Evolutionary conservation across 2,797 vertebrate species (phyloP).

Genomic region (Parotocinclus haroldoi): DNA sequence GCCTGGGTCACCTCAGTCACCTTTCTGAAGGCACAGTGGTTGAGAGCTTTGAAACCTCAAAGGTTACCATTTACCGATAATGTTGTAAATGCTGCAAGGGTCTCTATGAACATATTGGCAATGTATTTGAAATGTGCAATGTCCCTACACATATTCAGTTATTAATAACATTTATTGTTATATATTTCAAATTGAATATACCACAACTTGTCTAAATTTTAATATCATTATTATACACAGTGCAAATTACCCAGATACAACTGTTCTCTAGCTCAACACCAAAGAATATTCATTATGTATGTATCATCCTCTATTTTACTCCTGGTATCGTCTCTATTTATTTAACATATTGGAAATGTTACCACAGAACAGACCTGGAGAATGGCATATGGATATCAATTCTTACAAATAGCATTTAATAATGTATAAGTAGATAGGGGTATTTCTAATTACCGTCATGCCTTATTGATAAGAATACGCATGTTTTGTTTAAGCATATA

Average conservation of each 20-base stretch:
- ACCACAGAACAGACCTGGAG: too few species aligned
- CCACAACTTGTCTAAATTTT: too few species aligned
- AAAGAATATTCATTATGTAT: conserved; percentile 39
- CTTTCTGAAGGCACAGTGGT: background rate
- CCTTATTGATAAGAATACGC: background rate
- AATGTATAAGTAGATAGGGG: background rate
- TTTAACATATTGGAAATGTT: too few species aligned
- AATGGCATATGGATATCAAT: too few species aligned
- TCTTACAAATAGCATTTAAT: background rate
- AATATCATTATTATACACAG: too few species aligned
- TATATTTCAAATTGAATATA: too few species aligned
- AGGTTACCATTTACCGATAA: background rate
- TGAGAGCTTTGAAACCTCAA: background rate
- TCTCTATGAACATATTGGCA: too few species aligned
- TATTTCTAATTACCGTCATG: too few species aligned
- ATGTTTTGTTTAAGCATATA: background rate
- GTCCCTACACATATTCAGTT: too few species aligned
- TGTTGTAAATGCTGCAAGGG: too few species aligned
- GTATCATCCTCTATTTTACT: conserved; percentile 2
- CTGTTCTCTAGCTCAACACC: conserved; percentile 24
- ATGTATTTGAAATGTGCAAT: too few species aligned
- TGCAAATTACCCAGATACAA: background rate
- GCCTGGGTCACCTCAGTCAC: background rate
- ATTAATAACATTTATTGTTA: too few species aligned
- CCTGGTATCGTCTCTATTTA: background rate